phyloP scores from a whole-genome alignment of 1,140 invertebrate genomes.

The Pristionchus pacificus region DNA sequence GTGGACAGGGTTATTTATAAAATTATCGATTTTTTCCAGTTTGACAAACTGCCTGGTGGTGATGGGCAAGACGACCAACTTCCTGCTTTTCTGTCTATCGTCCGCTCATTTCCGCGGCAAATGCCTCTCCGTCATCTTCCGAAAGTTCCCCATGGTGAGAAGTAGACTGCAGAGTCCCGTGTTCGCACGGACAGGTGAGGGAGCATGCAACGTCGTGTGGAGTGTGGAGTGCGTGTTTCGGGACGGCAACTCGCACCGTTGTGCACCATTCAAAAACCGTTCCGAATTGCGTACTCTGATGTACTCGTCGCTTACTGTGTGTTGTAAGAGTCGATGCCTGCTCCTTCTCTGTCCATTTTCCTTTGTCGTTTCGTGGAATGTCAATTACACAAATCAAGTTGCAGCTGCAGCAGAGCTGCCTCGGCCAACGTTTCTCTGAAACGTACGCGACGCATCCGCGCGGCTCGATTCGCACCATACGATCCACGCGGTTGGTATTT shows the following conservation, averaged over 20 bases:
- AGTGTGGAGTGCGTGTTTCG: no score
- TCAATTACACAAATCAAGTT: not conserved
- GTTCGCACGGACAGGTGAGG: no score
- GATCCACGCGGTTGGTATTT: not conserved
- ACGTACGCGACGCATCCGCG: not conserved
- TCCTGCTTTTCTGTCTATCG: slow-evolving; percentile 53
- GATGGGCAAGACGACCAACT: slow-evolving; percentile 54
- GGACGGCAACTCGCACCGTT: no score
- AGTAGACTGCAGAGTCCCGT: no score
- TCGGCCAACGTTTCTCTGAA: not conserved
- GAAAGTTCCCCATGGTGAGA: slow-evolving; percentile 44
- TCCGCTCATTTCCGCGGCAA: slow-evolving; percentile 52
- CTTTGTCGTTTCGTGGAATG: not conserved
- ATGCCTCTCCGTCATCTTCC: slow-evolving; percentile 44
- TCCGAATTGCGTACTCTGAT: no score
- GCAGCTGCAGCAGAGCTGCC: not conserved
- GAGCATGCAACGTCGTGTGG: no score
- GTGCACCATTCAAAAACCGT: no score
- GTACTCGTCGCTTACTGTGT: no score
- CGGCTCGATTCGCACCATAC: not conserved
- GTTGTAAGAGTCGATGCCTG: no score
- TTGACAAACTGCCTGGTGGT: slow-evolving; percentile 51
- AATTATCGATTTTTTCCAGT: slow-evolving; percentile 23
- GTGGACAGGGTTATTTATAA: not conserved
- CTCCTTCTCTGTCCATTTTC: no score